Evolutionary conservation across 2,888 invertebrate species (phyloP).

Genomic region (Drosophila sordidapex): DNA sequence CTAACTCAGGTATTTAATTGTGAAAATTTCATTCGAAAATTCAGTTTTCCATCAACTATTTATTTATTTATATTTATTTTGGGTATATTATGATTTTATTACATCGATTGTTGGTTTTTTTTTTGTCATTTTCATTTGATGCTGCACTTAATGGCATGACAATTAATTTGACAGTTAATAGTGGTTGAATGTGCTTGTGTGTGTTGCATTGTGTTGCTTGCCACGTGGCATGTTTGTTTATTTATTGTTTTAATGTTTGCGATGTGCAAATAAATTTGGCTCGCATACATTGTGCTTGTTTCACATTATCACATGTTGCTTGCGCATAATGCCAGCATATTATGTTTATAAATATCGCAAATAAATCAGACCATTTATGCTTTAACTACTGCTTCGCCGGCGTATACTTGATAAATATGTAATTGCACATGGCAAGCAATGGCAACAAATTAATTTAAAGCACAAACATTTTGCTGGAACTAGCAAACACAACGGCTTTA

Average conservation of each 20-base stretch:
- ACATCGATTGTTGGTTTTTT: slow-evolving; percentile 27
- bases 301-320: slow-evolving; percentile 69
- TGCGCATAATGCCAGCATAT: slow-evolving; percentile 55
- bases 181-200: slow-evolving; percentile 17
- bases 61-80: slow-evolving; percentile 4
- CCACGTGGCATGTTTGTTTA: slow-evolving; percentile 46
- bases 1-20: slow-evolving; percentile 13
- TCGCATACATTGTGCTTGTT: slow-evolving; percentile 47
- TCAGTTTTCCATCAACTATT: not conserved
- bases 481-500: not conserved
- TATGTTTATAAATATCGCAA: slow-evolving; percentile 66
- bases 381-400: slow-evolving; percentile 56
- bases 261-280: slow-evolving; percentile 59
- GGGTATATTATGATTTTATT: slow-evolving; percentile 47
- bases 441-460: not conserved
- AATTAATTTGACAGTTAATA: slow-evolving; percentile 73
- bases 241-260: slow-evolving; percentile 68
- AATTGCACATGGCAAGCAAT: slow-evolving; percentile 28
- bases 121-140: slow-evolving; percentile 2
- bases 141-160: slow-evolving; percentile 73
- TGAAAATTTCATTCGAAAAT: not conserved
- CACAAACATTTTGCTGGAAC: not conserved
- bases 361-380: slow-evolving; percentile 75
- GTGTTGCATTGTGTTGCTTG: slow-evolving; percentile 22
- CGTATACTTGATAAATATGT: slow-evolving; percentile 54